Base-by-base conservation (phyloP, 2,797 vertebrate species). In the Bradypodion pumilum region DNA sequence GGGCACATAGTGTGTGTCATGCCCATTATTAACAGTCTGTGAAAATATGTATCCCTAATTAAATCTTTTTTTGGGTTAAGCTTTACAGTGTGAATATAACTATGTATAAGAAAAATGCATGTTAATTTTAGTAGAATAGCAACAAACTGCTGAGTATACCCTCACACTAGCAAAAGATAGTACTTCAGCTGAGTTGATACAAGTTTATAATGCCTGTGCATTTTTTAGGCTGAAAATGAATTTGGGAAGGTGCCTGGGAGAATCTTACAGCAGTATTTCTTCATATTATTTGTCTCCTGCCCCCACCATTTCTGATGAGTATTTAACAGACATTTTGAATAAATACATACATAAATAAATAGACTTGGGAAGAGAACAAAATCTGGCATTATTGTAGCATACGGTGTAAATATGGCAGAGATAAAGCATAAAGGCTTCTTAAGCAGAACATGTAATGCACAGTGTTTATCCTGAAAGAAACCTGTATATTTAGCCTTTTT, bases 11-110 rank as follows among this genome's bases (percentile, higher is more conserved):
- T 98, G 96, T 98, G 97, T 98, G 97, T 98, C 95, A 93, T 97
- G 97, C 97, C 97, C 96, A 97, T 99, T 98, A 99, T 98, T 98
- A 98, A 96, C 97, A 98, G 97, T 97, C 98, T 97, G 97, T 96
- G 97, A 96, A 97, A 98, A 99, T 98, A 98, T 98, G 98, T 99
- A 98, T 98, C 97, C 97, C 97, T 98, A 98, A 99, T 99, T 98
- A 99, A 98, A 97, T 97, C 97, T 97, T 98, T 98, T 98, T 98
- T 97, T 98, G 98, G 97, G 94, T 96, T 95, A 94, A 94, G 94
- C 94, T 94, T 95, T 93, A 86, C 94, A 86, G 93, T 91, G 89
- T 89, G 59, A 92, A 87, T 95, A 63, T 90, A 95, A 95, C 92
- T 87, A 73, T 92, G 86, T 92, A 86, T 88, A 40, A 78, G 90